Evolutionary conservation across 2,797 vertebrate genomes (phyloP), one percentile per base, ranked within the genome.

Genomic region (Semotilus atromaculatus): DNA sequence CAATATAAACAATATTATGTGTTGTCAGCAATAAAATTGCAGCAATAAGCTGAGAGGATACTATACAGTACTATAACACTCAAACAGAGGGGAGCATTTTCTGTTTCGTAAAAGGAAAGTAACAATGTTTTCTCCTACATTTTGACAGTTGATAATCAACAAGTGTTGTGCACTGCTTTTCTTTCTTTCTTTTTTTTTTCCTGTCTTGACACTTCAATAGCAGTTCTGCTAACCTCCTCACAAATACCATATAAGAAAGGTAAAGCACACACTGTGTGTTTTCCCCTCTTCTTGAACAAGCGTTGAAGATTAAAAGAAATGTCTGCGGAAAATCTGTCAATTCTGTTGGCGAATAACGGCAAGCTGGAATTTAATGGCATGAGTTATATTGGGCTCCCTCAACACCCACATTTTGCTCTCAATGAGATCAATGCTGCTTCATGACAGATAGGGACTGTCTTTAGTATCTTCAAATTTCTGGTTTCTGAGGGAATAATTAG

Each of bases 401-500:
- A 82, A 95, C 95, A 93, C 95, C 95, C 94, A 96, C 95, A 94
- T 93, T 94, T 95, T 93, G 83, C 94, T 95, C 94, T 95, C 95
- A 93, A 94, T 94, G 92, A 95, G 94, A 96, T 96, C 95, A 96
- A 94, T 96, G 94, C 89, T 79, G 88, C 91, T 93, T 92, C 86
- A 93, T 95, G 93, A 95, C 95, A 96, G 94, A 95, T 94, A 94
- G 94, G 93, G 94, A 96, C 94, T 93, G 93, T 94, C 94, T 94
- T 95, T 95, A 95, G 94, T 94, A 95, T 95, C 93, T 95, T 95
- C 93, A 94, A 95, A 95, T 95, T 96, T 95, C 92, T 93, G 94
- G 94, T 96, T 96, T 96, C 95, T 94, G 90, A 95, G 95, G 95
- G 95, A 96, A 96, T 96, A 96, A 96, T 96, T 96, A 96, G 93